Evolutionary conservation across 2,797 vertebrate species (phyloP), one percentile per base, ranked within the genome.

Genomic region (Danio aesculapii): DNA sequence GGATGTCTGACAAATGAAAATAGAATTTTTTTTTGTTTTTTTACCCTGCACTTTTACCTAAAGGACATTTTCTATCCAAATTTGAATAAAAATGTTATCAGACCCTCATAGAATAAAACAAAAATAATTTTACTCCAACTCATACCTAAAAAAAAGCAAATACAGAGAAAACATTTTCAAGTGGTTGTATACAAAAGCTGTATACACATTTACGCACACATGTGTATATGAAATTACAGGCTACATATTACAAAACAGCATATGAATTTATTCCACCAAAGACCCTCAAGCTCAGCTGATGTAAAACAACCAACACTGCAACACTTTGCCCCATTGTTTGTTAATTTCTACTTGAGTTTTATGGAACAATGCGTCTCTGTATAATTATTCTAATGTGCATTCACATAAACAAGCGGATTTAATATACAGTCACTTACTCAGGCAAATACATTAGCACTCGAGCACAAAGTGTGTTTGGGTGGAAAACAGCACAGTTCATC

Each of bases 371-470:
- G 46, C 75, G 21, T 61, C 62, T 52, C 16, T 61, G 21, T 57
- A 59, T 69, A 79, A 66, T 78, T 79, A 73, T 44, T 17, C 11
- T 21, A 67, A 44, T 69, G 14, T 46, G 43, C 19, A 74, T 75
- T 79, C 52, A 46, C 47, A 83, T 68, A 74, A 68, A 79, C 53
- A 41, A 41, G 53, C 47, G 6, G 64, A 46, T 79, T 49, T 52
- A 50, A 67, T 74, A 79, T 49, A 81, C 70, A 62, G 50, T 61
- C n/a, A 66, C 68, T 68, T 63, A 79, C 55, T 44, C 39, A 63
- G 8, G 73, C 57, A 70, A 44, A 75, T 52, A 61, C 39, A 30
- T 74, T 21, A 53, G 69, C 47, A 8, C 7, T 55, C 70, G 17
- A 17, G n/a, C 63, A 66, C 9, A 9, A 14, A 43, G 21, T 61